Evolutionary conservation across 2,797 vertebrate species (phyloP).

Genomic region (Myotis vivesi): DNA sequence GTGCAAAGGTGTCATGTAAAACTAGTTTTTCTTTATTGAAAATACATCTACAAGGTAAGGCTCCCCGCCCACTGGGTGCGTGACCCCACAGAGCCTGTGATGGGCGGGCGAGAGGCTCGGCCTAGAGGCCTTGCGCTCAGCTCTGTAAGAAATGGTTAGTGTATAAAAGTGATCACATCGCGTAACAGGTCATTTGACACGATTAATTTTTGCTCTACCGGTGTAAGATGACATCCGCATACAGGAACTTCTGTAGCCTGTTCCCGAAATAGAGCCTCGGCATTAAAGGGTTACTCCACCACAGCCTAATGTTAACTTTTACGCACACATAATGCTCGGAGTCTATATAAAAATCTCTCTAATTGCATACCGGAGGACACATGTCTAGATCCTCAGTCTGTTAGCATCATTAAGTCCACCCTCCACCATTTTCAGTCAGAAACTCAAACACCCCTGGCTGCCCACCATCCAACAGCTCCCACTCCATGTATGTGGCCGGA

Average conservation of each 20-base stretch:
- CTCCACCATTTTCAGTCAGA: constrained; percentile 68
- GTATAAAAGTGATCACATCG: constrained; percentile 75
- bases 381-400: constrained; percentile 81
- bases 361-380: constrained; percentile 78
- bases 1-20: constrained; percentile 81
- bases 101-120: constrained; percentile 74
- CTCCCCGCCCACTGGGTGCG: constrained; percentile 79
- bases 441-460: constrained; percentile 65
- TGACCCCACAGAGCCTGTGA: constrained; percentile 74
- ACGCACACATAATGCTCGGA: constrained; percentile 72
- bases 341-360: constrained; percentile 85
- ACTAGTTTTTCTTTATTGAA: constrained; percentile 88
- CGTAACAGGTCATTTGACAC: constrained; percentile 73
- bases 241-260: constrained; percentile 81
- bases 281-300: constrained; percentile 78
- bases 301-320: constrained; percentile 85
- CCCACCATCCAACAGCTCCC: constrained; percentile 52
- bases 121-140: constrained; percentile 80
- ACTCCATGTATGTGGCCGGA: constrained; percentile 11
- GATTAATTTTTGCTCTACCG: constrained; percentile 77
- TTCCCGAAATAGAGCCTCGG: constrained; percentile 79
- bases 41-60: constrained; percentile 88
- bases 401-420: constrained; percentile 81
- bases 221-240: constrained; percentile 75
- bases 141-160: constrained; percentile 85